These are phyloP conservation scores for Lepus europaeus DNA, from an alignment of 2,113 vertebrate genomes.

Conservation along the genomic window DNA sequence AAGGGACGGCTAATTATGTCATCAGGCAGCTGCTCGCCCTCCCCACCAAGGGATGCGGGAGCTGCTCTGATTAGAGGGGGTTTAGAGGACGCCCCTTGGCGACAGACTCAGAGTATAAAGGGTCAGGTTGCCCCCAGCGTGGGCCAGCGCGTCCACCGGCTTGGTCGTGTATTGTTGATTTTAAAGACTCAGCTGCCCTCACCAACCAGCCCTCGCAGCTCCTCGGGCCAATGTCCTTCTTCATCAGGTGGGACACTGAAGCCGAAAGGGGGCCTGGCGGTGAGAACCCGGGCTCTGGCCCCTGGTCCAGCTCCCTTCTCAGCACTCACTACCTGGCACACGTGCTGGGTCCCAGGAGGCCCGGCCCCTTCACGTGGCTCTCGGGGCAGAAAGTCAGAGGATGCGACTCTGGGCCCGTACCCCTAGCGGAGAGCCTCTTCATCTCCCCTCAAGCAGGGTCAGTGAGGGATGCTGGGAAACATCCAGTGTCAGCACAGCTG, in stretches of 20 bases:
- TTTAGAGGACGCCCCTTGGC: neutral
- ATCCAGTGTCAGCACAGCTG: neutral
- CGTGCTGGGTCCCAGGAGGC: neutral
- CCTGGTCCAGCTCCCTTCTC: neutral
- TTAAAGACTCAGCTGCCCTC: neutral
- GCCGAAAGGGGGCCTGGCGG: neutral
- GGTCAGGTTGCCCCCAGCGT: neutral
- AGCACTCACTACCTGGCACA: too few relatives aligned
- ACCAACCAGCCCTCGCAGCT: neutral
- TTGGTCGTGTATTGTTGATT: neutral
- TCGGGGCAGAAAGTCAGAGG: neutral
- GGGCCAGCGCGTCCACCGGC: rapidly evolving
- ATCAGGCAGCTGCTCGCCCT: neutral
- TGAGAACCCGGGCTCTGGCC: neutral
- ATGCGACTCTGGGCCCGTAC: neutral
- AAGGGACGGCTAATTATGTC: rapidly evolving
- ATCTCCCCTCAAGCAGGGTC: neutral
- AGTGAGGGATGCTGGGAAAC: neutral
- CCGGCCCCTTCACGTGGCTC: neutral
- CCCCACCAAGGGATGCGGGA: rapidly evolving
- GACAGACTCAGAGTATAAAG: rapidly evolving
- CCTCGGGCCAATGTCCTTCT: neutral
- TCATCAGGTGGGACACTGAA: neutral
- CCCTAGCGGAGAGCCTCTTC: rapidly evolving
- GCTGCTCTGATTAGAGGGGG: neutral